These are phyloP conservation scores for Hemiscyllium ocellatum DNA, from an alignment of 2,113 vertebrate genomes.

Conservation along the genomic window DNA sequence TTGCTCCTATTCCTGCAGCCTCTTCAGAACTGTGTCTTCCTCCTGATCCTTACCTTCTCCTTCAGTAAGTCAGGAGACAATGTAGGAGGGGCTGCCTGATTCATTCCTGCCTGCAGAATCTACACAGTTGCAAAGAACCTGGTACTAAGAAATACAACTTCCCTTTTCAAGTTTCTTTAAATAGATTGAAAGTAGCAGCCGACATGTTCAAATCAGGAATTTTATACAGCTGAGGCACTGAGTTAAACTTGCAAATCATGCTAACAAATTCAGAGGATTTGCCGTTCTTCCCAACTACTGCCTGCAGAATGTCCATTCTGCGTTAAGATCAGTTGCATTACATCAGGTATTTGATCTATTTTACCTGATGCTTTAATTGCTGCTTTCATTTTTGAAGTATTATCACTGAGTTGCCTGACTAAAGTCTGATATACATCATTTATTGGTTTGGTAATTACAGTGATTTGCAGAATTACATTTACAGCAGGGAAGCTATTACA, in stretches of 20 bases:
- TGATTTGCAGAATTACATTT: background rate
- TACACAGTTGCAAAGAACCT: background rate
- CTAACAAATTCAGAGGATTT: background rate
- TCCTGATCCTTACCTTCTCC: background rate
- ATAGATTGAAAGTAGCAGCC: background rate
- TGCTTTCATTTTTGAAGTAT: background rate
- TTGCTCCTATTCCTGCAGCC: background rate
- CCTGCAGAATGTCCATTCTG: background rate
- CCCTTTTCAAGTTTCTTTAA: background rate
- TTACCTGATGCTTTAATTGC: background rate
- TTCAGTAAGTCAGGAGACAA: background rate
- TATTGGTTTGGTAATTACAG: background rate
- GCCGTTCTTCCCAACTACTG: background rate
- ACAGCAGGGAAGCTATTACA: background rate
- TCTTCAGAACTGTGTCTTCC: background rate
- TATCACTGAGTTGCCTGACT: background rate
- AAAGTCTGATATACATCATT: constrained; percentile 3
- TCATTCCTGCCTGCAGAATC: background rate
- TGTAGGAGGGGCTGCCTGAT: background rate
- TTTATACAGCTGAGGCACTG: background rate
- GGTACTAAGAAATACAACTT: background rate
- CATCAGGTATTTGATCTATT: background rate
- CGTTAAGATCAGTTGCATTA: background rate
- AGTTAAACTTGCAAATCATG: background rate
- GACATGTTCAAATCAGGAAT: background rate